Evolutionary conservation across 2,888 invertebrate genomes (phyloP).

Genomic region (Stenodera caucasica): DNA sequence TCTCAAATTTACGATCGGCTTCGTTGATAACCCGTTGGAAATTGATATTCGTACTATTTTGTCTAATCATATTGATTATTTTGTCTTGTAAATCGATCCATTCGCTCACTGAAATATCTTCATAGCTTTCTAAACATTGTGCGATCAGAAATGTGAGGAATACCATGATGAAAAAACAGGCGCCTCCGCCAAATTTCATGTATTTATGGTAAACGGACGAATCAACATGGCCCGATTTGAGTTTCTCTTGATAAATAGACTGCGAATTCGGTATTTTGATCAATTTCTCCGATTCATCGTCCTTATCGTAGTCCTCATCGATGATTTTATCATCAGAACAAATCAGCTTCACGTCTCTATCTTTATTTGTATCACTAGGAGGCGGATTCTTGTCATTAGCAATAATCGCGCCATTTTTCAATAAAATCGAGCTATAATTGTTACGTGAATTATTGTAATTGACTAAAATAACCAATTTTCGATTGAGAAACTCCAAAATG

Average conservation of each 20-base stretch:
- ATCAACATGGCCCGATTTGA: slow-evolving; percentile 9
- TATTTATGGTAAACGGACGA: slow-evolving; percentile 22
- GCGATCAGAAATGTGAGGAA: slow-evolving; percentile 8
- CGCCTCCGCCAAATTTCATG: slow-evolving; percentile 23
- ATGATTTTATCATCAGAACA: too few species aligned
- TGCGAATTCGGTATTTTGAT: slow-evolving; percentile 1
- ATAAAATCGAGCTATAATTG: slow-evolving; percentile 36
- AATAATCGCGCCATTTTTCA: slow-evolving; percentile 44
- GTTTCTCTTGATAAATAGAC: not conserved
- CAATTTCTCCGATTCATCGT: slow-evolving; percentile 49
- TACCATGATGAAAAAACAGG: slow-evolving; percentile 17
- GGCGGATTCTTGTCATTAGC: slow-evolving; percentile 43
- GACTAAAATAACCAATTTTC: slow-evolving; percentile 61
- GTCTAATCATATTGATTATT: not conserved
- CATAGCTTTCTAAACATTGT: slow-evolving; percentile 12
- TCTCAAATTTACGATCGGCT: too few species aligned
- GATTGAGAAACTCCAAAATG: slow-evolving; percentile 60
- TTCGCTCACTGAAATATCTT: not conserved
- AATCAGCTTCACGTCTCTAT: too few species aligned
- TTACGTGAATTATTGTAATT: slow-evolving; percentile 8
- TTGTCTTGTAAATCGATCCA: not conserved
- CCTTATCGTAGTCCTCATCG: slow-evolving; percentile 18
- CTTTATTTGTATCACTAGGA: slow-evolving; percentile 42
- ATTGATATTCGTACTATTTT: not conserved
- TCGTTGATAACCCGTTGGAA: not conserved